Percentiles rank a stretch among this genome's conserved stretches.
These are phyloP conservation scores for Phylloscopus whistleri DNA, from an alignment of 2,113 vertebrate genomes.

Conservation along the genomic window DNA sequence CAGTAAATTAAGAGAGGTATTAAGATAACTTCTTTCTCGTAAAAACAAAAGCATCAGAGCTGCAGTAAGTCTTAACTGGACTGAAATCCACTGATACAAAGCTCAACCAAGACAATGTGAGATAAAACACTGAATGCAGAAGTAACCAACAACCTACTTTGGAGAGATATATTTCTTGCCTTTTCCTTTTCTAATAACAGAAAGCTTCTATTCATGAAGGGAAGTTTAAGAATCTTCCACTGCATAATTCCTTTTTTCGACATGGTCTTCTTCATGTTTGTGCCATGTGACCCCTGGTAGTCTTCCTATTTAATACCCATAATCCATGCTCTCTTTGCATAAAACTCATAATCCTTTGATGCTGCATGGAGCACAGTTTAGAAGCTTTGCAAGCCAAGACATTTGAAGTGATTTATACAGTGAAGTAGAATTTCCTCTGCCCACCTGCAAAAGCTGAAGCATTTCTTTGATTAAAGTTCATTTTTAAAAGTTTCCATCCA, in stretches of 20 bases:
- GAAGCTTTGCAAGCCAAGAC: background rate
- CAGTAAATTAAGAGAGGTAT: background rate
- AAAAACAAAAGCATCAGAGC: background rate
- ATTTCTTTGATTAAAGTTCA: background rate
- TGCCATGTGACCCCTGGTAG: background rate
- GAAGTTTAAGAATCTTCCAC: background rate
- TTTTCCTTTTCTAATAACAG: background rate
- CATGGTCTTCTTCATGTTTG: background rate
- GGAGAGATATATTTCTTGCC: background rate
- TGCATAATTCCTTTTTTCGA: slow-evolving; percentile 22
- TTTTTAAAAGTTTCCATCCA: slow-evolving; percentile 29
- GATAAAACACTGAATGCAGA: background rate
- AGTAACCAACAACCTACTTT: background rate
- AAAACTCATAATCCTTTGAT: slow-evolving; percentile 17
- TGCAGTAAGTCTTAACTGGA: background rate
- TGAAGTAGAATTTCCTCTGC: slow-evolving; percentile 41
- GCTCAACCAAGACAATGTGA: background rate
- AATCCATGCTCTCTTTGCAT: background rate
- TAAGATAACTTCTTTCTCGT: background rate
- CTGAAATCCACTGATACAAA: background rate
- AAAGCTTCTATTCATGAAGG: background rate
- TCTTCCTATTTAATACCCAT: background rate
- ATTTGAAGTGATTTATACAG: slow-evolving; percentile 9
- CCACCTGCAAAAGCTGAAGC: slow-evolving; percentile 33
- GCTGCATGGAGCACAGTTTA: background rate